These are phyloP conservation scores for Gymnothorax reevesii DNA, from an alignment of 2,797 vertebrate genomes.

Conservation along the genomic window DNA sequence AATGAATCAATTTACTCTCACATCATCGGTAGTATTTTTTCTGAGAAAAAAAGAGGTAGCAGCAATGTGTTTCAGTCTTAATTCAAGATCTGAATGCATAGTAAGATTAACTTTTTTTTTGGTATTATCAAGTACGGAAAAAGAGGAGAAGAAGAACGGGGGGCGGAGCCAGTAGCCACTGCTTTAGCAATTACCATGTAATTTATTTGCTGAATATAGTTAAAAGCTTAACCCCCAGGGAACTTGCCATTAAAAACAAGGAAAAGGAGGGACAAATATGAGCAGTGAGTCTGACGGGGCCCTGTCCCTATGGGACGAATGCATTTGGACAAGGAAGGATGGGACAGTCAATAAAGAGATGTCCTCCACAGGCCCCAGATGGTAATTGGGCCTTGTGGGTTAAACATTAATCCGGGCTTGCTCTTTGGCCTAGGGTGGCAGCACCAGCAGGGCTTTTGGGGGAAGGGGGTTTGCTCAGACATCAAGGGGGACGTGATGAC, in stretches of 20 bases:
- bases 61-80: too few species aligned
- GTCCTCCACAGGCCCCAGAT: background rate
- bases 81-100: too few species aligned
- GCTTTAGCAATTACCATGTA: too few species aligned
- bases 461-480: background rate
- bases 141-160: background rate
- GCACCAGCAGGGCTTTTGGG: background rate
- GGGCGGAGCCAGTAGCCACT: background rate
- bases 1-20: too few species aligned
- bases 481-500: conserved; percentile 28
- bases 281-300: background rate
- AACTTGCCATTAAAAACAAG: background rate
- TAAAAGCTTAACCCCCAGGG: background rate
- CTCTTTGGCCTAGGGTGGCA: background rate
- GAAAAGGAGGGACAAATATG: background rate
- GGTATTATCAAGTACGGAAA: background rate
- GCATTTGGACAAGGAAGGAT: background rate
- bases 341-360: background rate
- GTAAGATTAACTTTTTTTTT: too few species aligned
- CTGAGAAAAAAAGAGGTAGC: too few species aligned
- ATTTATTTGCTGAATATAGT: background rate
- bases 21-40: too few species aligned
- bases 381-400: conserved; percentile 20
- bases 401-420: conserved; percentile 5
- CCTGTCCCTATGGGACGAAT: background rate